These are phyloP conservation scores for Frankliniella intonsa DNA, from an alignment of 2,888 invertebrate genomes.

Conservation along the genomic window DNA sequence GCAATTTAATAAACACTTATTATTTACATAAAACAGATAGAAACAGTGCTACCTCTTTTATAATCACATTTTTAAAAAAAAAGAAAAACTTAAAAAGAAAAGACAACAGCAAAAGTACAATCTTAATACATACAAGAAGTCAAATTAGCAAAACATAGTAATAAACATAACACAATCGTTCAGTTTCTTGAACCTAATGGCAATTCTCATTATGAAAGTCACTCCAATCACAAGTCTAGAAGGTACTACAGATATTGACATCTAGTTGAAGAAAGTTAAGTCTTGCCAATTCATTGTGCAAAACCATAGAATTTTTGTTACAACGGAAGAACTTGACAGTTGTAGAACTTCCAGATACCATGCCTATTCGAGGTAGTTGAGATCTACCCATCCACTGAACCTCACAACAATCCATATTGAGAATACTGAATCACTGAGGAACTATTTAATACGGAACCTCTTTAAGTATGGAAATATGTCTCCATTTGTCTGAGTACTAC, in stretches of 20 bases:
- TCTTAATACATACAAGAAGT: conserved; percentile 3
- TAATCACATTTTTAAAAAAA: conserved; percentile 13
- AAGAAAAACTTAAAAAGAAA: conserved; percentile 3
- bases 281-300: not conserved
- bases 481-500: too few species aligned
- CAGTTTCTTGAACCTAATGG: not conserved
- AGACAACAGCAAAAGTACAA: conserved; percentile 14
- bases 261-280: not conserved
- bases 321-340: too few species aligned
- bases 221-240: not conserved
- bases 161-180: not conserved
- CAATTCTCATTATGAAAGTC: not conserved
- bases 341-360: too few species aligned
- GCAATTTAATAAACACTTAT: conserved; percentile 14
- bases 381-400: too few species aligned
- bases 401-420: not conserved
- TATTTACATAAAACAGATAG: not conserved
- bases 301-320: too few species aligned
- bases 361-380: too few species aligned
- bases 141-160: not conserved
- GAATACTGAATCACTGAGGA: not conserved
- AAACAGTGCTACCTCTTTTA: not conserved
- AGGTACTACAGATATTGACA: not conserved
- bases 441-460: not conserved
- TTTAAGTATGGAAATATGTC: too few species aligned